phyloP scores from a whole-genome alignment of 2,113 vertebrate genomes.

The Megaceryle torquata region DNA sequence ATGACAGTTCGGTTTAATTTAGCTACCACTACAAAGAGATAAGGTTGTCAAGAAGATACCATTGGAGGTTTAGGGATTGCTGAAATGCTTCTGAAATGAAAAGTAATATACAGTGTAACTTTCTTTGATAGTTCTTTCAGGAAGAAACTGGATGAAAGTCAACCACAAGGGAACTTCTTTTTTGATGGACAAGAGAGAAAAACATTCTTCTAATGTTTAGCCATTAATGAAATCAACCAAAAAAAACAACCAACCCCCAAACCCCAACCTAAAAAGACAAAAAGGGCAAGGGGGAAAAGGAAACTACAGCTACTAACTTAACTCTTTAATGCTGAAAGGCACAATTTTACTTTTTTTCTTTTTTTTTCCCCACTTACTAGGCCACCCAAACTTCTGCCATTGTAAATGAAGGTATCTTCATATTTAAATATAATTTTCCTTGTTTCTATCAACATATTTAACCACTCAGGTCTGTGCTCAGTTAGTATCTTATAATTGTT shows the following conservation, averaged over 20 bases:
- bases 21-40: constrained; percentile 51
- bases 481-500: background rate
- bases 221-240: background rate
- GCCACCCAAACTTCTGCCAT: background rate
- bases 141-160: constrained; percentile 35
- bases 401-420: background rate
- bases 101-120: constrained; percentile 43
- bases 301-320: background rate
- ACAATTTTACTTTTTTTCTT: background rate
- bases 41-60: constrained; percentile 51
- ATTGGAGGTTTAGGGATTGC: constrained; percentile 51
- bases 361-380: background rate
- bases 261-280: background rate
- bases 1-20: constrained; percentile 65
- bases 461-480: background rate
- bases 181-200: background rate
- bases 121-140: constrained; percentile 51
- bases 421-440: background rate
- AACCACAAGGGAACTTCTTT: background rate
- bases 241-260: background rate
- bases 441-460: background rate
- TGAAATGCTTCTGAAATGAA: constrained; percentile 57
- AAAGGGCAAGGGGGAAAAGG: accelerated
- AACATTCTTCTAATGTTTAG: background rate
- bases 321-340: background rate